A percentile compares a stretch with the other conserved stretches of the same genome.
Conservation (phyloP, 2,113 vertebrate genomes). For the Menidia beryllina region DNA sequence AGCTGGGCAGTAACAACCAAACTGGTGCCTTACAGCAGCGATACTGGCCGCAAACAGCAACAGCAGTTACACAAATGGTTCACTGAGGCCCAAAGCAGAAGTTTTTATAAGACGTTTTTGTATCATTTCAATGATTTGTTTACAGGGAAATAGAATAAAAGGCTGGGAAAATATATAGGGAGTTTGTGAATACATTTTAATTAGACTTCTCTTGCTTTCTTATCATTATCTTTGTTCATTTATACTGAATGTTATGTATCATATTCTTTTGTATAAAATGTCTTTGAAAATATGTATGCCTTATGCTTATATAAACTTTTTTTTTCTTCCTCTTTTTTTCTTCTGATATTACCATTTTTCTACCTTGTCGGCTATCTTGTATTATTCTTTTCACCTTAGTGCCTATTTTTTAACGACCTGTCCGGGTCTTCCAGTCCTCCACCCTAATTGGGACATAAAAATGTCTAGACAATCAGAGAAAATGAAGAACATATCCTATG, state of each 20-base stretch:
- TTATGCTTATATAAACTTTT: conserved; percentile 71
- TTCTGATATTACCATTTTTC: conserved; percentile 34
- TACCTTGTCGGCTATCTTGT: conserved; percentile 38
- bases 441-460: conserved; percentile 27
- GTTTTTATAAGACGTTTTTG: conserved; percentile 70
- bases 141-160: conserved; percentile 73
- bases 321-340: conserved; percentile 39
- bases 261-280: conserved; percentile 79
- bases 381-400: conserved; percentile 74
- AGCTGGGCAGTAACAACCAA: conserved; percentile 55
- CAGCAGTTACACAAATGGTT: conserved; percentile 56
- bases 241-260: conserved; percentile 77
- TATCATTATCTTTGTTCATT: conserved; percentile 69
- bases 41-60: conserved; percentile 44
- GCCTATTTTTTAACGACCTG: conserved; percentile 58
- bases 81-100: conserved; percentile 56
- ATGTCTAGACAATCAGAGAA: conserved; percentile 74
- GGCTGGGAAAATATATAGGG: conserved; percentile 64
- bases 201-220: conserved; percentile 63
- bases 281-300: conserved; percentile 79
- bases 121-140: conserved; percentile 79
- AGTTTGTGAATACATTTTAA: conserved; percentile 74
- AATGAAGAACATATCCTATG: conserved; percentile 58
- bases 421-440: conserved; percentile 56
- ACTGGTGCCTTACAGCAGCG: conserved; percentile 81